A percentile compares a stretch with the other conserved stretches of the same genome.
These are phyloP conservation scores for Prunella fulvescens DNA, from an alignment of 2,113 vertebrate genomes.

Conservation along the genomic window DNA sequence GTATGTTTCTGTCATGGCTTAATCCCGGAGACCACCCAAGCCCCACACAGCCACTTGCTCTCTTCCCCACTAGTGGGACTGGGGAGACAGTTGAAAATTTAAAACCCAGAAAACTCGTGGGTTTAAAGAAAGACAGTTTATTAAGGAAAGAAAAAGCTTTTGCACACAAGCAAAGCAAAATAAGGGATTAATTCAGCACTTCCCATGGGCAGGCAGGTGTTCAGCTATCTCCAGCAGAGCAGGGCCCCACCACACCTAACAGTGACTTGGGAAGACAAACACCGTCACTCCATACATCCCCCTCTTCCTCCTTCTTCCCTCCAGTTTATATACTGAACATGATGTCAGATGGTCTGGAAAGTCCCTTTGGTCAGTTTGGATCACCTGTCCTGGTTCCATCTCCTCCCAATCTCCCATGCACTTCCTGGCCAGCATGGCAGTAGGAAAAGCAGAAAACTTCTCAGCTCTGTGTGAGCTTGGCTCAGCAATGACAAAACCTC, in stretches of 20 bases:
- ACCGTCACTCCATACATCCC: rapidly evolving
- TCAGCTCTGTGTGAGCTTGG: background rate
- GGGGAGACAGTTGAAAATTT: background rate
- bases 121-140: background rate
- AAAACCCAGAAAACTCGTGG: background rate
- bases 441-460: background rate
- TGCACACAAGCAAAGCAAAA: background rate
- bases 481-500: background rate
- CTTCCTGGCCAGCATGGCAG: background rate
- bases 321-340: background rate
- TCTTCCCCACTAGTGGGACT: too few relatives aligned
- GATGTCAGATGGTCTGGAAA: background rate
- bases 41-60: background rate
- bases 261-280: background rate
- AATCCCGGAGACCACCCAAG: background rate
- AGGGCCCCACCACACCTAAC: rapidly evolving
- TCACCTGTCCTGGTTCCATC: background rate
- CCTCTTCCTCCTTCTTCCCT: background rate
- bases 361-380: background rate
- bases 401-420: background rate
- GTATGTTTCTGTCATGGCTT: background rate
- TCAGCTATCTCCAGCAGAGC: background rate
- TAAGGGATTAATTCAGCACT: rapidly evolving
- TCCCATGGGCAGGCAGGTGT: background rate
- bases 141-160: rapidly evolving